Evolutionary conservation across 1,140 invertebrate genomes (phyloP), one percentile per base, ranked within the genome.

Genomic region (Gonioctena quinquepunctata): DNA sequence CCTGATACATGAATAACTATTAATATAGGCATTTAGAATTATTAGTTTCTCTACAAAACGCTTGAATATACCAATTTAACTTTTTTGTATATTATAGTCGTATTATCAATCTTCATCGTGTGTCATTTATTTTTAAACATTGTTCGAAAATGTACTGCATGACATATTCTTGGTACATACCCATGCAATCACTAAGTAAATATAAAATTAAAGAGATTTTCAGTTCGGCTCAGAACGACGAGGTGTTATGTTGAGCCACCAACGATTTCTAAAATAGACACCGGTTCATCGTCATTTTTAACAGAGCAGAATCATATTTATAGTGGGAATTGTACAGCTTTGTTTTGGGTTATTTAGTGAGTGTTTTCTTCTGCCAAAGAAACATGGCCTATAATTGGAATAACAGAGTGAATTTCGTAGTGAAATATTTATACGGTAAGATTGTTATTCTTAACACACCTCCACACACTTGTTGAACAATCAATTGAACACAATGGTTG

Each of bases 331-430:
- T n/a, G 16, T 42, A 42, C 33, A 42, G 7, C 33, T 42, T 42
- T 42, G 33, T 42, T 42, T 42, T 8, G 22, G 22, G 16, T 57
- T 33, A 49, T 16, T 28, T 68, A 19, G 16, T 63, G 18, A 33
- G 19, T 27, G 19, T 61, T 26, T 26, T 64, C 57, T 52, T 23
- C 21, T 7, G 11, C 25, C 6, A 16, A 25, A 62, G 33, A 60
- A 69, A 19, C 57, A 90, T 91, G 89, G 89, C 90, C 21, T 92
- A 92, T 83, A 89, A 87, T 79, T 94, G 92, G 92, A 90, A 93
- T 79, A 93, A 91, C 85, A 87, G 92, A 76, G 91, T 93, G 70
- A 88, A 88, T 77, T 94, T 93, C 81, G 90, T 94, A 77, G 91
- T 93, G 66, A 89, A 88, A 81, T 91, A 90, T 83, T 87, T 93